Conservation (phyloP, 2,888 invertebrate genomes). For the Mesoligia furuncula region DNA sequence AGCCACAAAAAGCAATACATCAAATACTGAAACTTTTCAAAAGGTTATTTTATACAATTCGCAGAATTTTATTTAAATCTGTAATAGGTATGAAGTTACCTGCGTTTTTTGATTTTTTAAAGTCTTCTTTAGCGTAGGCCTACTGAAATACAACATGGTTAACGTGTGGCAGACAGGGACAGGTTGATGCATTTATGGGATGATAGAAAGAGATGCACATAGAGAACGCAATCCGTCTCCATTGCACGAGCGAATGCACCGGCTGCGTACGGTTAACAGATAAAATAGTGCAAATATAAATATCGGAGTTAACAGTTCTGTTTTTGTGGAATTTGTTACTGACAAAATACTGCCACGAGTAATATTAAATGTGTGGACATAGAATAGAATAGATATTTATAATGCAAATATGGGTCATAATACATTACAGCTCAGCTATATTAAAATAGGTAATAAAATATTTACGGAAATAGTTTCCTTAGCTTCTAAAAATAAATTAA, state of each 20-base stretch:
- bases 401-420: too few species aligned
- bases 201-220: conserved; percentile 71
- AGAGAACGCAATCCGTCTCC: conserved; percentile 73
- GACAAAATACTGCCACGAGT: background rate
- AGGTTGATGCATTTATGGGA: conserved; percentile 55
- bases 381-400: too few species aligned
- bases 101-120: conserved; percentile 49
- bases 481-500: background rate
- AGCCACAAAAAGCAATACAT: conserved; percentile 27
- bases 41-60: conserved; percentile 13
- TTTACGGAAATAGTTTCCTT: too few species aligned
- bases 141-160: conserved; percentile 62
- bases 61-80: conserved; percentile 36
- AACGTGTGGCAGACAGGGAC: conserved; percentile 67
- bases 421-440: too few species aligned
- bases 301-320: conserved; percentile 14
- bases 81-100: conserved; percentile 29
- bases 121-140: conserved; percentile 58
- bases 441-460: background rate
- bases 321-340: conserved; percentile 10
- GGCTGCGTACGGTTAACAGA: conserved; percentile 69
- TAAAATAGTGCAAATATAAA: conserved; percentile 34
- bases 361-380: too few species aligned
- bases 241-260: conserved; percentile 84
- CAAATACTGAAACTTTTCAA: conserved; percentile 16